Evolutionary conservation across 2,888 invertebrate genomes (phyloP).

Genomic region (Thecocarcelia acutangulata): DNA sequence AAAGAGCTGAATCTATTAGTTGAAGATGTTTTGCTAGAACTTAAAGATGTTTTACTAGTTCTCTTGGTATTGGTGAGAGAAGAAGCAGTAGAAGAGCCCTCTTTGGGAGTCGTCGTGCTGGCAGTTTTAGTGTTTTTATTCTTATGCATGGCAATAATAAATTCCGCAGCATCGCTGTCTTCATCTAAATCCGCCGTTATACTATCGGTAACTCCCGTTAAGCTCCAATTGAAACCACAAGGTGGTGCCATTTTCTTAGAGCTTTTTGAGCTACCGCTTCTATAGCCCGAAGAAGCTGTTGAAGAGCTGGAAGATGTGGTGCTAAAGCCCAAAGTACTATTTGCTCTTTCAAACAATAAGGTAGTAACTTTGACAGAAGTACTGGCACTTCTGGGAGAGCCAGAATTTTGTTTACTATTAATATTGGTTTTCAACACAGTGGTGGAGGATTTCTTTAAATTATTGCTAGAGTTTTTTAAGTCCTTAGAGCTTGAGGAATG

Average conservation of each 20-base stretch:
- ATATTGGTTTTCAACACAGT: conserved; percentile 69
- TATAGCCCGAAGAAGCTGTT: conserved; percentile 67
- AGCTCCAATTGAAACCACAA: conserved; percentile 81
- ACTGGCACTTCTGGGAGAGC: conserved; percentile 54
- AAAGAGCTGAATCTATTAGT: conserved; percentile 51
- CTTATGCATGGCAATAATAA: conserved; percentile 63
- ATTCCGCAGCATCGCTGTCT: conserved; percentile 73
- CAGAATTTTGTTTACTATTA: conserved; percentile 9
- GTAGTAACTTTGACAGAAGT: conserved; percentile 73
- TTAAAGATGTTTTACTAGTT: conserved; percentile 65
- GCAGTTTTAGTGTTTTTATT: conserved; percentile 48
- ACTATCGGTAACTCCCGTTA: conserved; percentile 76
- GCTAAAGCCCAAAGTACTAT: conserved; percentile 70
- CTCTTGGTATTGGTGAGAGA: conserved; percentile 54
- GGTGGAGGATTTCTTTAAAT: conserved; percentile 73
- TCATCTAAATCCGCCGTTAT: conserved; percentile 76
- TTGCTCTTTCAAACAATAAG: conserved; percentile 73
- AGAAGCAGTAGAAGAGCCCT: neutral
- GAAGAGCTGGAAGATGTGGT: conserved; percentile 62
- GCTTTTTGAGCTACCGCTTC: conserved; percentile 57
- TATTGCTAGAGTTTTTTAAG: conserved; percentile 71
- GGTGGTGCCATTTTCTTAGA: conserved; percentile 77
- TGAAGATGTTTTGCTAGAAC: conserved; percentile 29
- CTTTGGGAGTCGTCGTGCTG: conserved; percentile 14
- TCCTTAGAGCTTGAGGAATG: conserved; percentile 65